These are phyloP conservation scores for Hiodon alosoides DNA, from an alignment of 2,113 vertebrate species.

Conservation along the genomic window DNA sequence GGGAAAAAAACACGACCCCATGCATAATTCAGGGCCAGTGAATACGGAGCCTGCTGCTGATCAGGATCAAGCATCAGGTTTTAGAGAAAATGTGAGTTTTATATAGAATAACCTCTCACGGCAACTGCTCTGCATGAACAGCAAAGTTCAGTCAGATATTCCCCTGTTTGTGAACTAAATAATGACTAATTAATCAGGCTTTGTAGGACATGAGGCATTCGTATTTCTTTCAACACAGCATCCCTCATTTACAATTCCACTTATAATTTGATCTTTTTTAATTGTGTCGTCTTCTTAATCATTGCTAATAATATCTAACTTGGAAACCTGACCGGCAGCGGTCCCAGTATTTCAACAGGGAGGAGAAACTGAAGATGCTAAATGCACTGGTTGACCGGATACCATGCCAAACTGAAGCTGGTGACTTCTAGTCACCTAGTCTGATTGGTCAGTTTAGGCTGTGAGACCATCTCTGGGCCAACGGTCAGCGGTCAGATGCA, in stretches of 20 bases:
- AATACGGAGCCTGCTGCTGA: not conserved
- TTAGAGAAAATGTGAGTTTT: not conserved
- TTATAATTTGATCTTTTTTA: not conserved
- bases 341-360: too few species aligned
- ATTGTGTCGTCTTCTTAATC: not conserved
- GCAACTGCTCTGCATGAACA: not conserved
- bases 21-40: not conserved
- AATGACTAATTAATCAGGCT: not conserved
- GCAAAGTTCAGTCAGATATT: too few species aligned
- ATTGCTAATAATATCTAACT: not conserved
- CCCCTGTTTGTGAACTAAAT: too few species aligned
- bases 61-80: not conserved
- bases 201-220: not conserved
- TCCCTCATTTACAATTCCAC: constrained; percentile 2
- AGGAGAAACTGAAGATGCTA: too few species aligned
- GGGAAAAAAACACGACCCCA: not conserved
- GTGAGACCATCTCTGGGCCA: too few species aligned
- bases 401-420: too few species aligned
- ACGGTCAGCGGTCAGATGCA: too few species aligned
- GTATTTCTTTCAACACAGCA: not conserved
- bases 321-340: not conserved
- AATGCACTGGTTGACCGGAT: too few species aligned
- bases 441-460: too few species aligned
- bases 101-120: not conserved
- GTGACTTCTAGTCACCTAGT: too few species aligned